Base-by-base conservation (phyloP, 2,888 invertebrate genomes). In the Polydrusus pterygomalis region DNA sequence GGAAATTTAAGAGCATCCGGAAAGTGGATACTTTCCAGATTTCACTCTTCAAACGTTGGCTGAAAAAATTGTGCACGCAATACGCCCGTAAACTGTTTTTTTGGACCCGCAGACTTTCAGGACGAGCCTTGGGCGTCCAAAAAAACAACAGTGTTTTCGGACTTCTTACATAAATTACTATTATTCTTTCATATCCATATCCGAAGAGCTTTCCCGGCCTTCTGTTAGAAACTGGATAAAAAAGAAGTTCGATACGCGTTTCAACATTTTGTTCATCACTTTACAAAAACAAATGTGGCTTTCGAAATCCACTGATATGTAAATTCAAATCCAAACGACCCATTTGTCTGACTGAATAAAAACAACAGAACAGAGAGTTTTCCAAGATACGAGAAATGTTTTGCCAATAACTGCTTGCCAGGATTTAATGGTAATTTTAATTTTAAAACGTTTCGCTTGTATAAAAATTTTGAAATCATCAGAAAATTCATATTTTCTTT, bases 201-300 rank as follows among this genome's bases (percentile, higher is more conserved):
- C 25, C 1, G 5, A 25, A n/a, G n/a, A n/a, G n/a, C n/a, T n/a
- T n/a, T n/a, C n/a, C 25, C 25, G 25, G 5, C 5, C 5, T 25
- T 25, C 5, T 25, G 25, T 25, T 5, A 25, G 25, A 25, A 25
- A 5, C 25, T 25, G n/a, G n/a, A n/a, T n/a, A n/a, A n/a, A n/a
- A n/a, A n/a, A 7, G 30, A 10, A 34, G n/a, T 25, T 25, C 54
- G 11, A 13, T 10, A 54, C 3, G 25, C 5, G 1, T 25, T 30
- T 54, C 25, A 54, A 25, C 25, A 34, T 34, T 34, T 34, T 34
- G 54, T 58, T 58, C 30, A 58, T 34, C 15, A 34, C 9, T 58
- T 34, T 58, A 30, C 56, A n/a, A 25, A 15, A 58, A 58, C 34
- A 30, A 58, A 58, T 7, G 56, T 34, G 15, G 56, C 34, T 34